Conservation (phyloP, 2,113 vertebrate genomes). For the Mirza zaza region DNA sequence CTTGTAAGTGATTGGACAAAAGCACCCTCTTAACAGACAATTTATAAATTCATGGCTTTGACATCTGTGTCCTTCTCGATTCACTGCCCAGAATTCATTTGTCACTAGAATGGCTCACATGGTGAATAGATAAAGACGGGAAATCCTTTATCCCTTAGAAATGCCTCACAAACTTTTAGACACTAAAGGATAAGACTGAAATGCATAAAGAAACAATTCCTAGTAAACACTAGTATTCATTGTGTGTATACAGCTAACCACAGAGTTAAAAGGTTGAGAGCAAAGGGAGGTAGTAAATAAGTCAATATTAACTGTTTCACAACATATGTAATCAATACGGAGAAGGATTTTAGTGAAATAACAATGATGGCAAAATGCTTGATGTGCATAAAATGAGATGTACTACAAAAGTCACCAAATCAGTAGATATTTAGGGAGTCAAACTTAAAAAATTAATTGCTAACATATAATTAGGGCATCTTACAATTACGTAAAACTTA, state of each 20-base stretch:
- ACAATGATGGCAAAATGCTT: background rate
- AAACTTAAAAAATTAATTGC: background rate
- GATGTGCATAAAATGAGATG: background rate
- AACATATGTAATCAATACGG: constrained; percentile 19
- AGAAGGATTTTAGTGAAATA: background rate
- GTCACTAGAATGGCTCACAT: constrained; percentile 86
- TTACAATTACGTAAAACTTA: background rate
- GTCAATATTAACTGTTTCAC: constrained; percentile 37
- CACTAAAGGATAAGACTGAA: constrained; percentile 82
- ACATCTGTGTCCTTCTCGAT: constrained; percentile 99
- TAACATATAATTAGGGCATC: background rate
- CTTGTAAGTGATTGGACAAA: constrained; percentile 87
- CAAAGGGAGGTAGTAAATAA: constrained; percentile 53
- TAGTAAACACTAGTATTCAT: constrained; percentile 37
- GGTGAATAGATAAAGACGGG: constrained; percentile 78
- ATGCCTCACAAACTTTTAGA: constrained; percentile 76
- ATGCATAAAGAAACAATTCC: constrained; percentile 65
- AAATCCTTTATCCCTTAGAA: constrained; percentile 82
- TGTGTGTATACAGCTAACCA: background rate
- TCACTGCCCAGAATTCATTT: constrained; percentile 92
- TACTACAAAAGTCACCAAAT: background rate
- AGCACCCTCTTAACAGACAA: constrained; percentile 62
- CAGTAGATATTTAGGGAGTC: background rate
- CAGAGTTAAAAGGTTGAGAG: constrained; percentile 41
- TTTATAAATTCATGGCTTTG: constrained; percentile 91